Conservation (phyloP, 2,797 vertebrate species). For the Rhinichthys osculus region DNA sequence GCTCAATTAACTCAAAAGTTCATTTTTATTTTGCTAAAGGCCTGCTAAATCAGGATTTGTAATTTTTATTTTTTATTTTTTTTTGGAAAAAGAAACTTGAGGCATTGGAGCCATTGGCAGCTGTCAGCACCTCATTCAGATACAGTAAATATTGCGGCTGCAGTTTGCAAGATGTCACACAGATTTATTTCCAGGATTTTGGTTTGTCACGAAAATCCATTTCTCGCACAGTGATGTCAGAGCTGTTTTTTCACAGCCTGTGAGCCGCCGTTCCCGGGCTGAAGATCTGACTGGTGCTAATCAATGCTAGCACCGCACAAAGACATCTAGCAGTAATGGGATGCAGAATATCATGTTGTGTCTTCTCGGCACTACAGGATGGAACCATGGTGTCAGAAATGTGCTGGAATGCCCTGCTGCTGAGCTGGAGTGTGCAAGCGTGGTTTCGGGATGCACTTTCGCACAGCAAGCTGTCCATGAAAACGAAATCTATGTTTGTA, state of each 20-base stretch:
- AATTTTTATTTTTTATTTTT: neutral
- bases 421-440: neutral
- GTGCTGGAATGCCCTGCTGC: conserved; percentile 33
- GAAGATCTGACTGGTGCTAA: conserved; percentile 44
- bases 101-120: neutral
- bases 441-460: neutral
- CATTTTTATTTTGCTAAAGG: neutral
- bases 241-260: conserved; percentile 3
- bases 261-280: conserved; percentile 21
- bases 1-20: neutral
- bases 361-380: conserved; percentile 30
- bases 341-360: conserved; percentile 37
- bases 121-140: conserved; percentile 19
- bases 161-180: conserved; percentile 17
- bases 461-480: neutral
- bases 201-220: conserved; percentile 11
- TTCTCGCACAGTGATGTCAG: conserved; percentile 25
- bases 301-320: conserved; percentile 45
- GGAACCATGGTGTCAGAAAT: conserved; percentile 32
- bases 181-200: conserved; percentile 10
- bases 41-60: conserved; percentile 20
- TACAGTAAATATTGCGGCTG: conserved; percentile 12
- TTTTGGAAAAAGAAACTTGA: neutral
- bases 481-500: conserved; percentile 4
- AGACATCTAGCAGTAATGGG: conserved; percentile 36